Conservation (phyloP, 2,797 vertebrate species). For the Muscicapa comitata region DNA sequence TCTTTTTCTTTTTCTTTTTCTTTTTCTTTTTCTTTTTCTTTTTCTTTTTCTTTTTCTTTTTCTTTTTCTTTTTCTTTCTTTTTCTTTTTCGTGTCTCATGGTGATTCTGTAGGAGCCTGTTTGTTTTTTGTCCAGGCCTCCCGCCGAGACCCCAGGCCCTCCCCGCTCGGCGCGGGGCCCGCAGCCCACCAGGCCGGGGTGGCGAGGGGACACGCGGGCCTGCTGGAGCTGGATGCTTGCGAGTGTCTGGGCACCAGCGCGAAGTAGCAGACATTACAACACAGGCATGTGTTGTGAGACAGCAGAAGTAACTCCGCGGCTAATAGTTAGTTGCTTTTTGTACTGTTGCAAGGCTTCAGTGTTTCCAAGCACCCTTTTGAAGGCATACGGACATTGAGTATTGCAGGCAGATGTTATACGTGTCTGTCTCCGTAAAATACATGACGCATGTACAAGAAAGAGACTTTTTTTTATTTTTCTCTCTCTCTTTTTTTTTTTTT, state of each 20-base stretch:
- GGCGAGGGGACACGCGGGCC: fast-evolving
- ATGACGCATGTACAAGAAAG: not conserved
- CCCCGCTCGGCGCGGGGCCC: fast-evolving
- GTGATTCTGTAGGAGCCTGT: not conserved
- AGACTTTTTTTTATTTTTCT: not conserved
- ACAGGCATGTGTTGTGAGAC: not conserved
- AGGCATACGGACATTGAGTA: not conserved
- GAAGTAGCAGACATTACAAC: not conserved
- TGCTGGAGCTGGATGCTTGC: too few species aligned
- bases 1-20: too few species aligned
- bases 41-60: too few species aligned
- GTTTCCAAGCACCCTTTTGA: not conserved
- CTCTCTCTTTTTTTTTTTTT: not conserved
- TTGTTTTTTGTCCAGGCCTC: not conserved
- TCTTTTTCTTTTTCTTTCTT: fast-evolving
- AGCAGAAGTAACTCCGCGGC: not conserved
- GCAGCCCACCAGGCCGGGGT: fast-evolving
- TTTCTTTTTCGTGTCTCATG: not conserved
- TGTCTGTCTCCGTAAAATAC: not conserved
- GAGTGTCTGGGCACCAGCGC: fast-evolving
- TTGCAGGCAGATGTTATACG: not conserved
- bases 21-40: too few species aligned
- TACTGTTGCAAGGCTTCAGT: not conserved
- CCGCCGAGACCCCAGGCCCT: too few species aligned
- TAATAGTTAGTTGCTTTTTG: not conserved